Conservation (phyloP, 53 echinoderm and acorn worm genomes). For the Astropecten irregularis region DNA sequence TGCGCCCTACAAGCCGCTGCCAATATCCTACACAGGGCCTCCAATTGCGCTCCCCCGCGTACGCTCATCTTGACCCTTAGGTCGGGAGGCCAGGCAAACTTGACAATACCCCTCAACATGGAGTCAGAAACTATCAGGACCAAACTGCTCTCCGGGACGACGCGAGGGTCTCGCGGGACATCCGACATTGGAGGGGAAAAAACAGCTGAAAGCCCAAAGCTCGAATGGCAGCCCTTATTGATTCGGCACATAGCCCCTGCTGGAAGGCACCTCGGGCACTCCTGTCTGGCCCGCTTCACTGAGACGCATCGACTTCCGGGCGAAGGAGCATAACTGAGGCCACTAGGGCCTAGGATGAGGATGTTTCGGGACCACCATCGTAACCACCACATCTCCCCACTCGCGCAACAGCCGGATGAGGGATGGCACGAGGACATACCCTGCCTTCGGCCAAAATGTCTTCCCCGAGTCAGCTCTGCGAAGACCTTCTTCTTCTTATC, state of each 20-base stretch:
- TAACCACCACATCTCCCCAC: constrained; percentile 14
- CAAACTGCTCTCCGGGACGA: not conserved
- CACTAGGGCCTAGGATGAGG: no score
- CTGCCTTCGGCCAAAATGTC: not conserved
- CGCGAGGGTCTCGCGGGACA: not conserved
- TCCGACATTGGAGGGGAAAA: not conserved
- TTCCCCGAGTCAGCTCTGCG: constrained; percentile 5
- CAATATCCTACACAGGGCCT: not conserved
- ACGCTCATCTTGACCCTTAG: not conserved
- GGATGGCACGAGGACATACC: not conserved
- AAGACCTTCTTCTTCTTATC: not conserved
- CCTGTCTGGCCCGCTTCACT: constrained; percentile 15
- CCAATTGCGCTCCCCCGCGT: constrained; percentile 15
- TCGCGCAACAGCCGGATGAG: constrained; percentile 15
- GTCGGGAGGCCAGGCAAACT: constrained; percentile 1
- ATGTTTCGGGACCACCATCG: constrained; percentile 18
- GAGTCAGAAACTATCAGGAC: not conserved
- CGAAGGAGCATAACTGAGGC: not conserved
- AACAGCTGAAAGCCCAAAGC: constrained; percentile 16
- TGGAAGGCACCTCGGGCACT: not conserved
- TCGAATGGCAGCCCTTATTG: not conserved
- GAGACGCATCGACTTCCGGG: not conserved
- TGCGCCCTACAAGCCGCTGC: not conserved
- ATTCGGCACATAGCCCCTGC: constrained; percentile 8
- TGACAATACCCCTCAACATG: constrained; percentile 13